These are phyloP conservation scores for Thera britannica DNA, from an alignment of 2,888 invertebrate genomes.

Conservation along the genomic window DNA sequence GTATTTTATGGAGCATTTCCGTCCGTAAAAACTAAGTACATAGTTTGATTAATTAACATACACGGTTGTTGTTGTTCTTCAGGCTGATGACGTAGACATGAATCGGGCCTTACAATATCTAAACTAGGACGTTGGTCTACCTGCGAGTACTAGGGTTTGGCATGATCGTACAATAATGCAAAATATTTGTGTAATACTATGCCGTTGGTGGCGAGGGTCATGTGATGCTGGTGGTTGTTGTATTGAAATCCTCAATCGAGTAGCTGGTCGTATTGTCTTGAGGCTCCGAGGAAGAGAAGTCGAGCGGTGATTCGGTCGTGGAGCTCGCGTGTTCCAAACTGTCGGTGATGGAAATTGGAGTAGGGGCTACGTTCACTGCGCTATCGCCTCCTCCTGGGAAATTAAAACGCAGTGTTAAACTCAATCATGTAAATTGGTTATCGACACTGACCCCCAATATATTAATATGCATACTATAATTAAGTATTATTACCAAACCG, in stretches of 20 bases:
- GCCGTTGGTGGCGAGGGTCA: conserved; percentile 48
- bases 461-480: too few species aligned
- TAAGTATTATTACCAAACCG: too few species aligned
- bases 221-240: conserved; percentile 51
- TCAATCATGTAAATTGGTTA: neutral
- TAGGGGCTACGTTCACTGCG: conserved; percentile 64
- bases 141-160: conserved; percentile 25
- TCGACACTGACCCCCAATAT: neutral
- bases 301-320: conserved; percentile 17
- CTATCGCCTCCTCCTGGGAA: conserved; percentile 77
- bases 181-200: conserved; percentile 26
- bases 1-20: neutral
- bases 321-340: conserved; percentile 38
- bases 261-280: conserved; percentile 26
- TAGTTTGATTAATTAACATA: neutral
- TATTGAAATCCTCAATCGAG: conserved; percentile 30
- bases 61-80: neutral
- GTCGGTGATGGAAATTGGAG: conserved; percentile 46
- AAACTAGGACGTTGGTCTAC: conserved; percentile 6
- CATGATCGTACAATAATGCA: conserved; percentile 39
- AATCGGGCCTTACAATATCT: conserved; percentile 7
- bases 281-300: conserved; percentile 14
- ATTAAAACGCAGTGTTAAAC: conserved; percentile 13
- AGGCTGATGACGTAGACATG: neutral
- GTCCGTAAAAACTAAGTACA: neutral